A percentile compares a stretch with the other conserved stretches of the same genome.
Evolutionary conservation across 2,888 invertebrate genomes (phyloP).

Genomic region (Pristionchus maxplancki): DNA sequence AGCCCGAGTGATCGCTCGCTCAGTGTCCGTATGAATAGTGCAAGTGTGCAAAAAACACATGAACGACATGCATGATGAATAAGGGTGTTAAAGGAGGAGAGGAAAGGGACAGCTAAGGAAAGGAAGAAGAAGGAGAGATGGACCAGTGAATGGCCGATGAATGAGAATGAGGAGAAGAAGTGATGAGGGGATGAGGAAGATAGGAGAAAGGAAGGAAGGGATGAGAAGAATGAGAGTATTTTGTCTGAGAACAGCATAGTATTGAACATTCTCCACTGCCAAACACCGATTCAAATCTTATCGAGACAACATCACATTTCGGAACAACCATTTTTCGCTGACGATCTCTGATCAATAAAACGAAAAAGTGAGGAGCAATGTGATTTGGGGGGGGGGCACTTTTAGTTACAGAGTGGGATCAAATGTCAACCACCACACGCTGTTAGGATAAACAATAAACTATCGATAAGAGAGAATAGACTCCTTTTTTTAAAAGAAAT

Average conservation of each 20-base stretch:
- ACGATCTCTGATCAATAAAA: neutral
- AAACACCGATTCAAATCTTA: neutral
- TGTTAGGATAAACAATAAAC: slow-evolving; percentile 2
- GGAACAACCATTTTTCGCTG: neutral
- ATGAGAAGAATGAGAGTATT: neutral
- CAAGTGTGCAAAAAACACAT: neutral
- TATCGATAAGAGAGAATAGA: neutral
- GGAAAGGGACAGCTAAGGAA: slow-evolving; percentile 24
- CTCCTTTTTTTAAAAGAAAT: no score
- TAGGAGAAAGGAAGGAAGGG: neutral
- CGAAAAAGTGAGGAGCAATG: neutral
- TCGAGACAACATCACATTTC: neutral
- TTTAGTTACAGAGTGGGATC: neutral
- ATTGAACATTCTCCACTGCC: neutral
- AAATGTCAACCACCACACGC: neutral
- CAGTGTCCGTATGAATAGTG: neutral
- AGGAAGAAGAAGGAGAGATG: neutral
- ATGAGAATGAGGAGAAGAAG: slow-evolving; percentile 20
- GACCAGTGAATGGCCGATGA: slow-evolving; percentile 29
- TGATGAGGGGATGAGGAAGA: neutral
- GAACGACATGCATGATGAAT: slow-evolving; percentile 3
- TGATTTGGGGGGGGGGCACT: neutral
- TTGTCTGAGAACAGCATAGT: neutral
- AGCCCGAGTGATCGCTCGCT: neutral
- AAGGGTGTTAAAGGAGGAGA: slow-evolving; percentile 5